phyloP scores from a whole-genome alignment of 2,888 invertebrate genomes.

The Cheilosia scutellata region DNA sequence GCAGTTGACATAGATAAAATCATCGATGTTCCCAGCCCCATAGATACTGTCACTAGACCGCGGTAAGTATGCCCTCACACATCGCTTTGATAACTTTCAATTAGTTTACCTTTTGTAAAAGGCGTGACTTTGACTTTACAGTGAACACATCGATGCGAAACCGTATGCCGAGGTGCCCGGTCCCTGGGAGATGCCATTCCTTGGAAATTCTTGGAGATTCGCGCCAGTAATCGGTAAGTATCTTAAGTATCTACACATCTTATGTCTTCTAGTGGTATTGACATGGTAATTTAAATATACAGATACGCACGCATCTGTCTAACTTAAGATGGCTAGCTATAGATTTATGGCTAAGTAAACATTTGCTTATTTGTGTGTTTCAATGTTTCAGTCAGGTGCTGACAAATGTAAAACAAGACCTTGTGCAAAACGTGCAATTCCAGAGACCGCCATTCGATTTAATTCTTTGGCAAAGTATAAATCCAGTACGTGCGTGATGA shows the following conservation, averaged over 20 bases:
- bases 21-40: neutral
- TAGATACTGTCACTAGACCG: conserved; percentile 26
- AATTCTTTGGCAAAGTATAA: neutral
- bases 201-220: conserved; percentile 93
- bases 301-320: neutral
- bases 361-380: conserved; percentile 11
- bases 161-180: conserved; percentile 90
- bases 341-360: conserved; percentile 23
- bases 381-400: conserved; percentile 5
- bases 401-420: conserved; percentile 2
- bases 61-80: conserved; percentile 44
- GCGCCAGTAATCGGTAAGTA: conserved; percentile 87
- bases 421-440: neutral
- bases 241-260: conserved; percentile 1
- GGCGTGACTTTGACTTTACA: conserved; percentile 61
- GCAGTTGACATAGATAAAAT: conserved; percentile 39
- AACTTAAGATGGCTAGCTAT: neutral
- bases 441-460: neutral
- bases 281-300: conserved; percentile 20
- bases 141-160: conserved; percentile 77
- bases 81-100: conserved; percentile 11
- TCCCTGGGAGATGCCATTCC: conserved; percentile 89
- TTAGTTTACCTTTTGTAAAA: conserved; percentile 44
- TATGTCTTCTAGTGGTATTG: neutral
- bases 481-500: conserved; percentile 15